These are phyloP conservation scores for Neolamprologus devosi DNA, from an alignment of 2,113 vertebrate genomes.

Conservation along the genomic window DNA sequence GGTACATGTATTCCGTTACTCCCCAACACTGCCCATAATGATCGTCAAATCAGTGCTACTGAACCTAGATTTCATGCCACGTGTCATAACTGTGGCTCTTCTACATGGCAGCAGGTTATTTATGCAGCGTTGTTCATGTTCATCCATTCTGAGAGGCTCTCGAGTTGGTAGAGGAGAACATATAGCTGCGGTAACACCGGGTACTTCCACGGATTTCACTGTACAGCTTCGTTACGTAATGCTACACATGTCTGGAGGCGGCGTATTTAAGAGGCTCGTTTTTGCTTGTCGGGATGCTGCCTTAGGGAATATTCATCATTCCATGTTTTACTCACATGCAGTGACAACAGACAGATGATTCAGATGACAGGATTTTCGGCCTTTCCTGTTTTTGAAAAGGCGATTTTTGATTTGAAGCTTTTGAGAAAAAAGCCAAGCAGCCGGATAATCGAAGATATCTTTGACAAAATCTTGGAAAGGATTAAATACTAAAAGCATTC, in stretches of 20 bases:
- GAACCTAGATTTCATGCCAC: background rate
- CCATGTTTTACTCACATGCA: constrained; percentile 17
- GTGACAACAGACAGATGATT: constrained; percentile 44
- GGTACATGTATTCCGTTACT: too few species aligned
- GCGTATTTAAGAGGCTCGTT: constrained; percentile 26
- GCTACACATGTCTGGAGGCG: constrained; percentile 20
- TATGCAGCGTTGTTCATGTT: background rate
- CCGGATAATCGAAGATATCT: background rate
- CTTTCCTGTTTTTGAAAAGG: background rate
- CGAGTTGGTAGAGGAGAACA: background rate
- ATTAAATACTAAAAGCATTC: background rate
- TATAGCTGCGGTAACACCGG: background rate
- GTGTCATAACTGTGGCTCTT: background rate
- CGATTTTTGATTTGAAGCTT: background rate
- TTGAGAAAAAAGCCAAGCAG: background rate
- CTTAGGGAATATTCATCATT: constrained; percentile 33
- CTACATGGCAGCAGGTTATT: background rate
- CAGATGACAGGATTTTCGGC: constrained; percentile 2
- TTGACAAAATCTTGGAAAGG: background rate
- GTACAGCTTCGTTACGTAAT: constrained; percentile 40
- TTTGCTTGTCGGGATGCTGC: constrained; percentile 43
- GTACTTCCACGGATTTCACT: constrained; percentile 12
- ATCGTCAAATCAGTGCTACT: background rate
- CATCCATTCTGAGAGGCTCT: background rate
- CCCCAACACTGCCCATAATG: background rate